Evolutionary conservation across 2,113 vertebrate species (phyloP).

Genomic region (Poeciliopsis retropinna): DNA sequence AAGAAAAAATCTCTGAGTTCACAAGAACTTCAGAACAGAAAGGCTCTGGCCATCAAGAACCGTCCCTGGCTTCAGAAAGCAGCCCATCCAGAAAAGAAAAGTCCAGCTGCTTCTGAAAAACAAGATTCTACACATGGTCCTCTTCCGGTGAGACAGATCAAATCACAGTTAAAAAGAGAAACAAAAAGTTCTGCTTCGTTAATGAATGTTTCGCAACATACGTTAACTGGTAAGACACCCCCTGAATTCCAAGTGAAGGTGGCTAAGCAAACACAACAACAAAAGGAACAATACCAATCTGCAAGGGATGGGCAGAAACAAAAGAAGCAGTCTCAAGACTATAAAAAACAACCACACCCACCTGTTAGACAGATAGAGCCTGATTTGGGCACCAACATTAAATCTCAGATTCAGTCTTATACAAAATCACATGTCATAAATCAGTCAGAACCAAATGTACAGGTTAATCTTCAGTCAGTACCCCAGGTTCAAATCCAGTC

Average conservation of each 20-base stretch:
- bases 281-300: constrained; percentile 11
- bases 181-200: constrained; percentile 3
- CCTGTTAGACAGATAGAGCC: constrained; percentile 4
- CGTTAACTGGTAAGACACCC: not conserved
- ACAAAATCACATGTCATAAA: constrained; percentile 23
- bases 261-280: not conserved
- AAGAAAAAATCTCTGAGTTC: constrained; percentile 46
- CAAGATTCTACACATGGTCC: constrained; percentile 22
- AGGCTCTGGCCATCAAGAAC: constrained; percentile 67
- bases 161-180: constrained; percentile 17
- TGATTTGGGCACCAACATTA: constrained; percentile 13
- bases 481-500: constrained; percentile 11
- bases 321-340: constrained; percentile 14
- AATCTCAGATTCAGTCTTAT: constrained; percentile 32
- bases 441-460: constrained; percentile 19
- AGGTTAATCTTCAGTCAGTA: constrained; percentile 18
- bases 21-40: constrained; percentile 64
- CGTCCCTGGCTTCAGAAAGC: constrained; percentile 80
- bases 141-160: constrained; percentile 13
- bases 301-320: constrained; percentile 15
- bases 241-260: constrained; percentile 10
- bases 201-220: constrained; percentile 6
- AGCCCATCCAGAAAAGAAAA: constrained; percentile 18
- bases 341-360: constrained; percentile 21
- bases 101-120: constrained; percentile 13